These are phyloP conservation scores for Pseudorectes ferrugineus DNA, from an alignment of 2,113 vertebrate species.

Conservation along the genomic window DNA sequence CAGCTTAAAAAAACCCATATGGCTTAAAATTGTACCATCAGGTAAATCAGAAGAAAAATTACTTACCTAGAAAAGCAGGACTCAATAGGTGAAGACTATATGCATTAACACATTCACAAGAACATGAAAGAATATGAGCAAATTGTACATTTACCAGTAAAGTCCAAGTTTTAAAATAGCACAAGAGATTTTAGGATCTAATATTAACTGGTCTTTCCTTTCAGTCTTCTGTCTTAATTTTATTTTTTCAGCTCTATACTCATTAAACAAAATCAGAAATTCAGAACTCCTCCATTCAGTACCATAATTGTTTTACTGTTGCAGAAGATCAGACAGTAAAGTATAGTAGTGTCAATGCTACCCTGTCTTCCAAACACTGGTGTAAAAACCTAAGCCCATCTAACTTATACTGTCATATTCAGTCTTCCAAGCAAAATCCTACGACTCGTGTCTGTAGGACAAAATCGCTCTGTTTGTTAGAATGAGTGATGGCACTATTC, in stretches of 20 bases:
- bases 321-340: neutral
- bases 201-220: neutral
- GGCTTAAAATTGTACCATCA: neutral
- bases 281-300: neutral
- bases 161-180: neutral
- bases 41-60: neutral
- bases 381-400: neutral
- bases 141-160: neutral
- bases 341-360: fast-evolving
- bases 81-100: neutral
- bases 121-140: neutral
- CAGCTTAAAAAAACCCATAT: neutral
- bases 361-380: neutral
- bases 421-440: neutral
- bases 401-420: neutral
- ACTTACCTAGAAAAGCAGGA: neutral
- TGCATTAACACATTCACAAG: neutral
- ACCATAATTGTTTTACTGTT: neutral
- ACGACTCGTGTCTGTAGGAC: neutral
- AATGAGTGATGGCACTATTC: neutral
- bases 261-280: neutral
- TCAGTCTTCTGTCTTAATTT: neutral
- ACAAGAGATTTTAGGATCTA: neutral
- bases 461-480: neutral
- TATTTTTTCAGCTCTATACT: neutral